Percentiles rank a stretch among this genome's conserved stretches.
Conservation (phyloP, 2,888 invertebrate genomes). For the Perdita meconis region DNA sequence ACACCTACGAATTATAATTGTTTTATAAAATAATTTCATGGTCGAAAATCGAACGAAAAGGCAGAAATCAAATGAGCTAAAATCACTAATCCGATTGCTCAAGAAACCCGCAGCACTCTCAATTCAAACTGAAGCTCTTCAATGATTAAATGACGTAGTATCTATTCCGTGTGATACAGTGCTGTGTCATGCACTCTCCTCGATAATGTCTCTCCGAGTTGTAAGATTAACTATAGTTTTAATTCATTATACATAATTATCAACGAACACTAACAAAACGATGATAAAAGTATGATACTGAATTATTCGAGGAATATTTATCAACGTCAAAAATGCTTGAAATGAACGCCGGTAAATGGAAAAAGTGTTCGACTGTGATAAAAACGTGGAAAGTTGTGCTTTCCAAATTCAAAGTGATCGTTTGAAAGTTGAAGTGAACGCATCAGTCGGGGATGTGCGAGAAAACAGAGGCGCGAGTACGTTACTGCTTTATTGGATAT, state of each 20-base stretch:
- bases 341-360: too few species aligned
- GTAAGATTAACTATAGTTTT: neutral
- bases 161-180: slow-evolving; percentile 39
- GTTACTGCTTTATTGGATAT: slow-evolving; percentile 55
- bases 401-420: neutral
- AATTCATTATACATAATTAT: neutral
- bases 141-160: slow-evolving; percentile 20
- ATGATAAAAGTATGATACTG: too few species aligned
- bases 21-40: slow-evolving; percentile 39
- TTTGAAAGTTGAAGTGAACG: neutral
- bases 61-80: slow-evolving; percentile 6
- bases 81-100: slow-evolving; percentile 41
- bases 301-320: too few species aligned
- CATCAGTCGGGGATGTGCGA: neutral
- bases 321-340: too few species aligned
- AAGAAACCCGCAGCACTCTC: slow-evolving; percentile 32
- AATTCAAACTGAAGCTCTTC: slow-evolving; percentile 52
- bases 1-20: slow-evolving; percentile 54
- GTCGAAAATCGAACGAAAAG: slow-evolving; percentile 8
- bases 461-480: slow-evolving; percentile 31
- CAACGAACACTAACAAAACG: too few species aligned
- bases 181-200: slow-evolving; percentile 34
- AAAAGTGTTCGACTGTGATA: too few species aligned
- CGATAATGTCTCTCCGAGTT: neutral
- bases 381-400: neutral